Percentiles rank a stretch among this genome's conserved stretches.
Evolutionary conservation across 1,140 invertebrate genomes (phyloP).

Genomic region (Aphis craccivora): DNA sequence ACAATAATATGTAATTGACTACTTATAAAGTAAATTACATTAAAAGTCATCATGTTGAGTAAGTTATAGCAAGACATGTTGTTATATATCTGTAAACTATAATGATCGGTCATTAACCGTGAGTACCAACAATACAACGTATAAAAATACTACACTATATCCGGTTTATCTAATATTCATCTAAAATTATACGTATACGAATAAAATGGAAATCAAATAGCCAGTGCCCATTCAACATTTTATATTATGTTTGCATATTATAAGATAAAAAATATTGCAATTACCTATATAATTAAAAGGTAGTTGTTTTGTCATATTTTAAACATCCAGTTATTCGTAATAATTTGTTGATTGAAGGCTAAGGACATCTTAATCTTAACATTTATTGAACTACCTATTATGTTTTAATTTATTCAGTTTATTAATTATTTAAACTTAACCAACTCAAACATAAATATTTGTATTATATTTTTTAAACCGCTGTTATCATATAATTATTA

Average conservation of each 20-base stretch:
- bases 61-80: background rate
- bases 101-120: slow-evolving; percentile 1
- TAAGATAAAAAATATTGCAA: background rate
- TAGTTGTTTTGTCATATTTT: background rate
- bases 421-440: no score
- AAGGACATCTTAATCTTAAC: background rate
- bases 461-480: no score
- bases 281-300: no score
- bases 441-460: no score
- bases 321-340: background rate
- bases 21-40: background rate
- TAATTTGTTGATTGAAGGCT: background rate
- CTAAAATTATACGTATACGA: background rate
- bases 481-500: no score
- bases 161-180: background rate
- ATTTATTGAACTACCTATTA: background rate
- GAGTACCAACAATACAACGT: background rate
- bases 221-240: background rate
- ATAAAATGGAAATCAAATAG: background rate
- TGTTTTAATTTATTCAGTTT: background rate
- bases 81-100: background rate
- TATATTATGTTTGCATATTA: background rate
- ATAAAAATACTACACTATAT: background rate
- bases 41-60: background rate
- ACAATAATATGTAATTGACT: background rate